Conservation (phyloP, 2,888 invertebrate genomes). For the Thyatira batis region DNA sequence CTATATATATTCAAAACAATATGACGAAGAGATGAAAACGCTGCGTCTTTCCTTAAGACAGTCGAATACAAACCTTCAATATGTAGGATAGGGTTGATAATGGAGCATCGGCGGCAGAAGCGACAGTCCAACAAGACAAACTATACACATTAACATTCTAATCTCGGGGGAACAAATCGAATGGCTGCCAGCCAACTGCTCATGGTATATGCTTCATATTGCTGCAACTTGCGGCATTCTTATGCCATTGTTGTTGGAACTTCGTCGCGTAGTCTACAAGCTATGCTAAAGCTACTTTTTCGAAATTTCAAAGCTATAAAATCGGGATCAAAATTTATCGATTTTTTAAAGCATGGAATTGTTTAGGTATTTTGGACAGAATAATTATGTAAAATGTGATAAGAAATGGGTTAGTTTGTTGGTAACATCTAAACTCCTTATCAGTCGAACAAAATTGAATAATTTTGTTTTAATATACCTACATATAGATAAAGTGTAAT, state of each 20-base stretch:
- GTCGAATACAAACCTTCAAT: neutral
- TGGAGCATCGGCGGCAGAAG: neutral
- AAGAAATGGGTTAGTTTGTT: too few species aligned
- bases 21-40: neutral
- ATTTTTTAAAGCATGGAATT: too few species aligned
- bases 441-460: too few species aligned
- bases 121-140: constrained; percentile 31
- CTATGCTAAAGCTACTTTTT: constrained; percentile 14
- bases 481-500: too few species aligned
- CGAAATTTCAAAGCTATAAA: too few species aligned
- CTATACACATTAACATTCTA: constrained; percentile 47
- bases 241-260: constrained; percentile 14
- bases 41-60: neutral
- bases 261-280: constrained; percentile 18
- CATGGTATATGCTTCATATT: constrained; percentile 33
- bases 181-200: constrained; percentile 49
- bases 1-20: neutral
- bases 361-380: too few species aligned
- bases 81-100: neutral
- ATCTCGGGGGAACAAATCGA: constrained; percentile 48
- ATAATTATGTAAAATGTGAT: too few species aligned
- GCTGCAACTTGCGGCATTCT: constrained; percentile 37
- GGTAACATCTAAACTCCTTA: too few species aligned
- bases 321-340: too few species aligned
- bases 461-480: too few species aligned